phyloP scores from a whole-genome alignment of 2,113 vertebrate genomes.

The Tragelaphus scriptus region DNA sequence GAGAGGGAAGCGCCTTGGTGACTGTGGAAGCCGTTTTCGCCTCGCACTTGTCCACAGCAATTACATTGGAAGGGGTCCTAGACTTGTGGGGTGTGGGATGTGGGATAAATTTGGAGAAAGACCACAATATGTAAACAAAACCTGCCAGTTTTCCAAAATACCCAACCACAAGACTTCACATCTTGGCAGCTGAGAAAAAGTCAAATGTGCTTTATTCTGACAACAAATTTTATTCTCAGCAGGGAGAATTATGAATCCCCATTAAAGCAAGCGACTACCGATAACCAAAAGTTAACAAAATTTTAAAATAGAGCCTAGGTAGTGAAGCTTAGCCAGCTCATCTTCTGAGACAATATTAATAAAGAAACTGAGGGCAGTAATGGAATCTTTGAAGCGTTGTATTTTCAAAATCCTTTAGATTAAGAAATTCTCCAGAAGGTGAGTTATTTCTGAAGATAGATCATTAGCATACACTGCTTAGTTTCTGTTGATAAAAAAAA shows the following conservation, averaged over 20 bases:
- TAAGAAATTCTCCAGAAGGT: neutral
- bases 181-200: conserved; percentile 61
- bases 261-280: conserved; percentile 8
- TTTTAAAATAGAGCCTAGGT: neutral
- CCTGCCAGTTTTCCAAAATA: conserved; percentile 61
- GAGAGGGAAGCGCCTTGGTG: conserved; percentile 48
- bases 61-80: conserved; percentile 63
- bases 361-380: neutral
- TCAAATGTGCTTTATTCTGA: conserved; percentile 66
- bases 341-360: neutral
- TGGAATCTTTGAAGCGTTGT: neutral
- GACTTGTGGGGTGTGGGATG: conserved; percentile 34
- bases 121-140: conserved; percentile 67
- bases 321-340: neutral
- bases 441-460: neutral
- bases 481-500: neutral
- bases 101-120: conserved; percentile 61
- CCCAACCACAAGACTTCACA: conserved; percentile 54
- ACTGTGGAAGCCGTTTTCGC: conserved; percentile 34
- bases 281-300: neutral
- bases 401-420: neutral
- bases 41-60: conserved; percentile 56
- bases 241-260: conserved; percentile 52
- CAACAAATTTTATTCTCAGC: conserved; percentile 66
- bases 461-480: neutral